Evolutionary conservation across 2,888 invertebrate genomes (phyloP), one percentile per base, ranked within the genome.

Genomic region (Argyresthia albistria): DNA sequence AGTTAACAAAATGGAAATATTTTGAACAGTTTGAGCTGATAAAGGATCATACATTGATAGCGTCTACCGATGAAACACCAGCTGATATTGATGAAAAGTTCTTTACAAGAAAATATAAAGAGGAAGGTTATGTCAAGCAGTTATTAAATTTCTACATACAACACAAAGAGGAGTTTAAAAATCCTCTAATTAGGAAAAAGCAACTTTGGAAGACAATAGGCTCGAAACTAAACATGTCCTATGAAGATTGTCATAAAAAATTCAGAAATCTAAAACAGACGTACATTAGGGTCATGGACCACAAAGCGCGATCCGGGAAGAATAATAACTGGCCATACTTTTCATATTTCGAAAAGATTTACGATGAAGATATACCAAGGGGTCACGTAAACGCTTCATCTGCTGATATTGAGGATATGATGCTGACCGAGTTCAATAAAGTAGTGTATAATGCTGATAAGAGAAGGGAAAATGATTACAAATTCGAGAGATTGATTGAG

Each of bases 251-350:
- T 57, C 80, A 83, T 55, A 73, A 77, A 49, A 84, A 84, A 54
- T 87, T 82, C 54, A 68, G 86, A 10, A 86, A 87, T 56, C 60
- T 87, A 14, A 87, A 87, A 60, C 84, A 84, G 56, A 84, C 86
- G 1, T 87, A 79, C 52, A 63, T 80, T 2, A 68, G 84, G 52
- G 60, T 86, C 73, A 39, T 39, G 39, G 39, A 35, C 35, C 46
- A 11, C 3, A 46, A 46, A 35, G 46, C 16, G 7, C 16, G 35
- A n/a, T 16, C 48, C 8, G 84, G 81, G 0, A 74, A 73, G 57
- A 59, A 55, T 8, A 73, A 65, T 48, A 73, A 66, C 51, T 87
- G 87, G 87, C 82, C 81, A 8, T 87, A 87, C 58, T 86, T 67
- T 55, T 57, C 64, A 3, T 76, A 78, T 51, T 86, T 86, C 61